Evolutionary conservation across 1,140 invertebrate species (phyloP), one percentile per base, ranked within the genome.

Genomic region (Ruditapes philippinarum): DNA sequence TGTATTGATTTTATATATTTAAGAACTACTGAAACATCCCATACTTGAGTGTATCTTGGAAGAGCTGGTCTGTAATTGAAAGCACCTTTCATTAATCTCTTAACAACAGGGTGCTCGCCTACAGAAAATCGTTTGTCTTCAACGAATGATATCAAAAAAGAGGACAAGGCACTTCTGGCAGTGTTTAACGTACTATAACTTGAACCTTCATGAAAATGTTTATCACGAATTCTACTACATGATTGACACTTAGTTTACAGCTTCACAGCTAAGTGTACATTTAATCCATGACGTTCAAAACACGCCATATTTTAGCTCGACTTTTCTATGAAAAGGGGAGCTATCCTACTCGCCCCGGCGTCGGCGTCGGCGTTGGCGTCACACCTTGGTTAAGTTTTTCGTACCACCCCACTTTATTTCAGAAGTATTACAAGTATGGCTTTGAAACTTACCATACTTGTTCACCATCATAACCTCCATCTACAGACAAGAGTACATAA

Each of bases 211-310:
- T 42, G 33, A 73, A 73, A 73, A 22, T 42, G 28, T 73, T 73
- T 38, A 42, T 42, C 28, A 73, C 40, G 22, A 42, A 73, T 14
- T 73, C 70, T 3, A 73, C 22, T 11, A 73, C 40, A 7, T 25
- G 17, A 42, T 65, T 54, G 51, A 90, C n/a, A 85, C 51, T 12
- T n/a, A 80, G 9, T 54, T 70, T n/a, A n/a, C 11, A 51, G n/a
- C n/a, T n/a, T n/a, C n/a, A n/a, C n/a, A n/a, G n/a, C n/a, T n/a
- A n/a, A n/a, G n/a, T 89, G 42, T 81, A 45, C 60, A 19, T 14
- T 80, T 70, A 84, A 33, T 54, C 89, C 90, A 92, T 86, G 79
- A 86, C 31, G 78, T 57, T 14, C 88, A 70, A 45, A 65, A 89
- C 38, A 68, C 57, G 11, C 22, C n/a, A 57, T 92, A 92, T 31